Conservation (phyloP, 2,888 invertebrate species). For the Anthrax anthrax region DNA sequence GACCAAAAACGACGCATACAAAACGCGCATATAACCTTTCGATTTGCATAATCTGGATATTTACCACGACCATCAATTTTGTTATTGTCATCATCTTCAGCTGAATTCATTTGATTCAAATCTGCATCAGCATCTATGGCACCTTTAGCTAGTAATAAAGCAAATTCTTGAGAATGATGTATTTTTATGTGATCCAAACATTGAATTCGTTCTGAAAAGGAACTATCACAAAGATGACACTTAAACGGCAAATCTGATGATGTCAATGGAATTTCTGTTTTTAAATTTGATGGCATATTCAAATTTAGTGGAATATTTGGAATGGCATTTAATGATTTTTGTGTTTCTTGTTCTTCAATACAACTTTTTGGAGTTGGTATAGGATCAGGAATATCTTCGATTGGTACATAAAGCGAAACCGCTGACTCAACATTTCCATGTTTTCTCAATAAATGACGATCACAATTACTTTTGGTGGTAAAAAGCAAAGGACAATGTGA, state of each 20-base stretch:
- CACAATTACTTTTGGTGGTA: constrained; percentile 95
- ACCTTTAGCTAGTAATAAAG: constrained; percentile 67
- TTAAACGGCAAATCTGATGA: constrained; percentile 67
- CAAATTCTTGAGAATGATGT: constrained; percentile 63
- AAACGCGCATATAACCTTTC: constrained; percentile 83
- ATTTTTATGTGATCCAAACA: constrained; percentile 70
- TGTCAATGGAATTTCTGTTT: constrained; percentile 15
- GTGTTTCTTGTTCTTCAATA: constrained; percentile 22
- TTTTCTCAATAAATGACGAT: constrained; percentile 81
- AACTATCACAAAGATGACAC: constrained; percentile 84
- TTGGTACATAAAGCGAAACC: constrained; percentile 36
- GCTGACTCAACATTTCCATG: constrained; percentile 49
- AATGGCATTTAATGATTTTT: constrained; percentile 25
- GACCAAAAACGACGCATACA: constrained; percentile 92
- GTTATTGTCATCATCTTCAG: constrained; percentile 48
- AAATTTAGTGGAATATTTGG: constrained; percentile 43
- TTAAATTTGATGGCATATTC: constrained; percentile 20
- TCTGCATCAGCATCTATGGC: constrained; percentile 49
- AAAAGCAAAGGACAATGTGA: constrained; percentile 84
- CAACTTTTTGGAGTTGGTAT: constrained; percentile 30
- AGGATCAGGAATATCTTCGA: constrained; percentile 33
- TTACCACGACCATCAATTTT: constrained; percentile 56
- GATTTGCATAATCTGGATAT: constrained; percentile 73
- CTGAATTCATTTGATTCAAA: constrained; percentile 20
- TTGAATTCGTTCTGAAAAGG: constrained; percentile 63